These are phyloP conservation scores for Eilema griseolum DNA, from an alignment of 2,888 invertebrate genomes.

Conservation along the genomic window DNA sequence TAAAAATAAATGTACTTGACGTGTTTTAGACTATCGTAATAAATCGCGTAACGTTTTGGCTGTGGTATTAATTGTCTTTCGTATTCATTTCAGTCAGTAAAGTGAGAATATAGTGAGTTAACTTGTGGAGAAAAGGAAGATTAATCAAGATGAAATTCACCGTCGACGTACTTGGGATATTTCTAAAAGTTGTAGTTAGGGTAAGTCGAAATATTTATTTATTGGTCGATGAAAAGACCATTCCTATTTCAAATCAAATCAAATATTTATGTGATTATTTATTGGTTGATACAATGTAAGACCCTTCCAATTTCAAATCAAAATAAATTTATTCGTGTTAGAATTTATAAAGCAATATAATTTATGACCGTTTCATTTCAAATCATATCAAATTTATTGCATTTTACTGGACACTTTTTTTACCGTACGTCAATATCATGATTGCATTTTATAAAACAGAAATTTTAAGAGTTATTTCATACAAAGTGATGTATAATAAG, in stretches of 20 bases:
- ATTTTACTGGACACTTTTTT: no score
- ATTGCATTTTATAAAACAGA: not conserved
- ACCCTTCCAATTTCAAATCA: not conserved
- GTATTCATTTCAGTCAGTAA: constrained; percentile 70
- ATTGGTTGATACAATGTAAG: not conserved
- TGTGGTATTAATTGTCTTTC: constrained; percentile 55
- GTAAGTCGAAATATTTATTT: constrained; percentile 64
- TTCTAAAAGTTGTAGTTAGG: constrained; percentile 84
- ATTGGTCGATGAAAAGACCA: not conserved
- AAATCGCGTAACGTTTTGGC: constrained; percentile 51
- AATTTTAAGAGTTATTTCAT: not conserved
- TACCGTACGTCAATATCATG: not conserved
- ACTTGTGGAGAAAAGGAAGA: constrained; percentile 49
- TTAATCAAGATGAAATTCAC: constrained; percentile 82
- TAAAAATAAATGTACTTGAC: constrained; percentile 41
- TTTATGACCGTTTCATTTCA: not conserved
- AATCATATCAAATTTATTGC: not conserved
- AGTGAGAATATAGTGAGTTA: constrained; percentile 71
- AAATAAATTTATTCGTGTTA: not conserved
- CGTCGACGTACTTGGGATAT: constrained; percentile 82
- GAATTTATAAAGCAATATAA: not conserved
- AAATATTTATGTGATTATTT: not conserved
- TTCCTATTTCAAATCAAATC: not conserved
- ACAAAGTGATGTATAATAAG: not conserved
- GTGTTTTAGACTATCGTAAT: constrained; percentile 15